phyloP scores from a whole-genome alignment of 2,113 vertebrate genomes.

The Piprites chloris region DNA sequence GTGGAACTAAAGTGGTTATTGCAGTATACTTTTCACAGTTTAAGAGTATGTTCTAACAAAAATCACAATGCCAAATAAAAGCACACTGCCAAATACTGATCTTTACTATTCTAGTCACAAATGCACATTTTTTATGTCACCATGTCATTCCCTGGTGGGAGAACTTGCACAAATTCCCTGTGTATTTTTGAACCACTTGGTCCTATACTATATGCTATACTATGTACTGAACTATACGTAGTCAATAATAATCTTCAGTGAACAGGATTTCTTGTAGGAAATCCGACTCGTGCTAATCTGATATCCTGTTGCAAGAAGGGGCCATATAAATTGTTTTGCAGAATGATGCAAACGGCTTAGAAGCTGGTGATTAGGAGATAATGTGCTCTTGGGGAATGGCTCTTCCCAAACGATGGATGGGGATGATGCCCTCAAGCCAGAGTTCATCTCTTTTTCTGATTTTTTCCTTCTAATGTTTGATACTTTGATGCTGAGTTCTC shows the following conservation, averaged over 20 bases:
- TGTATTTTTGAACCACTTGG: neutral
- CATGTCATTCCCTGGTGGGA: neutral
- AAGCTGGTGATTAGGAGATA: neutral
- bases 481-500: neutral
- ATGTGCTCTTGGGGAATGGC: neutral
- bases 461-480: neutral
- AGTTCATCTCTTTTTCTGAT: neutral
- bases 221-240: neutral
- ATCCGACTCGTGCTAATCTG: neutral
- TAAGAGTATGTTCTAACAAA: neutral
- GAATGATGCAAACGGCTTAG: neutral
- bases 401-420: neutral
- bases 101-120: neutral
- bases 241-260: neutral
- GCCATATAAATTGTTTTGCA: neutral
- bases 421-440: neutral
- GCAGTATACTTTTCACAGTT: neutral
- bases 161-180: neutral
- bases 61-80: neutral
- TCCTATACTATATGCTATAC: fast-evolving
- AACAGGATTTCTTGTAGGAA: neutral
- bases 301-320: neutral
- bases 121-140: neutral
- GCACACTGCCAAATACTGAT: neutral
- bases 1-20: neutral